Base-by-base conservation (phyloP, 1,140 invertebrate genomes). In the Drosophila paulistorum region DNA sequence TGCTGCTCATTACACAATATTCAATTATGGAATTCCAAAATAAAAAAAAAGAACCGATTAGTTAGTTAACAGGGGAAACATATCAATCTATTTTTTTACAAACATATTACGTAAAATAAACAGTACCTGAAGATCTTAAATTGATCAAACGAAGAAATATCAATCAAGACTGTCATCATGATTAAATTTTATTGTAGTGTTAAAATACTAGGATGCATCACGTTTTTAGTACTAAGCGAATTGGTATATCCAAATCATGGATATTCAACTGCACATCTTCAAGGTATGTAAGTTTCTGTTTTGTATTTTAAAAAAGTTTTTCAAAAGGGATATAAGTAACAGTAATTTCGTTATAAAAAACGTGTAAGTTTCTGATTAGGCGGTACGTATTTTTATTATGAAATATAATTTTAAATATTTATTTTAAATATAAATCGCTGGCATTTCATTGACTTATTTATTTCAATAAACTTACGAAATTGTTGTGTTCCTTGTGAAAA, bases 41-140 rank as follows among this genome's bases (percentile, higher is more conserved):
- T 35, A 20, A 26, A 64, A 70, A 4, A 65, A 35, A 5, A 5
- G 7, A 0, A 58, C 4, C 26, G 5, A 57, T 26, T 30, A 45
- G 55, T 39, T 68, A 30, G 62, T 23, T 30, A 71, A 58, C 45
- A 72, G 72, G 76, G 76, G 76, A 79, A n/a, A n/a, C n/a, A 79
- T 62, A 76, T 65, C 68, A 68, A 79, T 65, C 69, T 58, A 73
- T 73, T 77, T 77, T 77, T 42, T 69, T 74, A 79, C 67, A 57
- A 51, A 58, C 20, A 61, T 59, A 73, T 51, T 11, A 20, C 14
- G 2, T 48, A 20, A 51, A 20, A 23, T 48, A 69, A 45, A 58
- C 57, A 60, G 81, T 83, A 83, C 81, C 81, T 83, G 77, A 83
- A 70, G 63, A 76, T 83, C 57, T 37, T 57, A 45, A 23, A 66